These are phyloP conservation scores for Syritta pipiens DNA, from an alignment of 2,888 invertebrate species.

Conservation along the genomic window DNA sequence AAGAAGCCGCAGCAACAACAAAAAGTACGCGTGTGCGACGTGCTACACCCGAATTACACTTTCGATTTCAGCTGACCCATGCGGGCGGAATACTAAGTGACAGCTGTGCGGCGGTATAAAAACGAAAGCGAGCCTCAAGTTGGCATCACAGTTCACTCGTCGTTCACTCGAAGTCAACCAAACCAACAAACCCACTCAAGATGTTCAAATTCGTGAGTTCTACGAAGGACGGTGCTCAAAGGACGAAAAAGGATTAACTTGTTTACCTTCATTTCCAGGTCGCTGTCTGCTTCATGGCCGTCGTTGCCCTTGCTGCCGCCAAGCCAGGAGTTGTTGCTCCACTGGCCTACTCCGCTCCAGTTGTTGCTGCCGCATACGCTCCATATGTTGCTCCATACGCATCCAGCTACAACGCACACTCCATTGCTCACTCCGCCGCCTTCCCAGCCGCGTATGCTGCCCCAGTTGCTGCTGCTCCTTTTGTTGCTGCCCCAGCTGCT, in stretches of 20 bases:
- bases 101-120: constrained; percentile 38
- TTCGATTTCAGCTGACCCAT: constrained; percentile 51
- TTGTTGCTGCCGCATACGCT: constrained; percentile 56
- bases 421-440: constrained; percentile 72
- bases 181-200: constrained; percentile 42
- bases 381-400: constrained; percentile 81
- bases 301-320: constrained; percentile 61
- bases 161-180: constrained; percentile 55
- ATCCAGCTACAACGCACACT: constrained; percentile 80
- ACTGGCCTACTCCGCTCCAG: constrained; percentile 71
- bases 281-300: constrained; percentile 63
- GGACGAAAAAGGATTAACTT: constrained; percentile 10
- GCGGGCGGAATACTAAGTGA: constrained; percentile 40
- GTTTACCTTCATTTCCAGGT: constrained; percentile 10
- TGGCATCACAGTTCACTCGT: constrained; percentile 54
- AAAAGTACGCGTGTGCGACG: constrained; percentile 31
- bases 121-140: constrained; percentile 24
- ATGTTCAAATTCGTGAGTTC: constrained; percentile 65
- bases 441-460: constrained; percentile 56
- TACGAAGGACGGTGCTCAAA: constrained; percentile 14
- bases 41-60: constrained; percentile 54
- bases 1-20: constrained; percentile 9
- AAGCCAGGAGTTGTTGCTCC: constrained; percentile 68
- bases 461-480: too few relatives aligned
- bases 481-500: constrained; percentile 46